Base-by-base conservation (phyloP, 2,888 invertebrate species). In the Boloria selene region DNA sequence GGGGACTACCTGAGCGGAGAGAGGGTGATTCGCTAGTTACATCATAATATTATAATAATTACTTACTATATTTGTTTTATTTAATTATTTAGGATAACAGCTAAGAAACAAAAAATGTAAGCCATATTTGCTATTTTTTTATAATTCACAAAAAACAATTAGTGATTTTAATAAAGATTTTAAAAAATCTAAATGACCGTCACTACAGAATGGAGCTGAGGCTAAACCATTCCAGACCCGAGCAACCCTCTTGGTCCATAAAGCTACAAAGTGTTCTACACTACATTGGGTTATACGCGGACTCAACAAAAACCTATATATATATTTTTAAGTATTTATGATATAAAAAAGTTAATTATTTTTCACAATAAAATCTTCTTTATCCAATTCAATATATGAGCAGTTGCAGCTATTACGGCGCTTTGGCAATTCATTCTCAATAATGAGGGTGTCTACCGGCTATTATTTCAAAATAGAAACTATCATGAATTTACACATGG, bases 371-470 rank as follows among this genome's bases (percentile, higher is more conserved):
- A 88, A 87, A 88, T 85, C 83, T 82, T 74, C 81, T 80, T 81
- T 84, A 82, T 88, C 87, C 88, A 89, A 90, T 88, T 88, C 88
- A 85, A 88, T 84, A 83, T 81, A 83, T 84, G 81, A 83, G 80
- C 78, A 75, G 79, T 78, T 75, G 69, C 69, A 65, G 74, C 85
- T 79, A 88, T 88, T 87, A 87, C 83, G 79, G 31, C 69, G 84
- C 84, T 86, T 82, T 79, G 84, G 77, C 90, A 82, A 90, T 87
- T 90, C 90, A 90, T 87, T 85, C 85, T 70, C 84, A 83, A 84
- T 90, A 90, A 90, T 88, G 88, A 90, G 87, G 72, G 75, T 77
- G 73, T 82, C 86, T 85, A 86, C 87, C 83, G 83, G 74, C 84
- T 77, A 80, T 77, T 79, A 78, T 76, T 72, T 69, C 68, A 72